phyloP scores from a whole-genome alignment of 2,797 vertebrate species.

The Parambassis ranga region DNA sequence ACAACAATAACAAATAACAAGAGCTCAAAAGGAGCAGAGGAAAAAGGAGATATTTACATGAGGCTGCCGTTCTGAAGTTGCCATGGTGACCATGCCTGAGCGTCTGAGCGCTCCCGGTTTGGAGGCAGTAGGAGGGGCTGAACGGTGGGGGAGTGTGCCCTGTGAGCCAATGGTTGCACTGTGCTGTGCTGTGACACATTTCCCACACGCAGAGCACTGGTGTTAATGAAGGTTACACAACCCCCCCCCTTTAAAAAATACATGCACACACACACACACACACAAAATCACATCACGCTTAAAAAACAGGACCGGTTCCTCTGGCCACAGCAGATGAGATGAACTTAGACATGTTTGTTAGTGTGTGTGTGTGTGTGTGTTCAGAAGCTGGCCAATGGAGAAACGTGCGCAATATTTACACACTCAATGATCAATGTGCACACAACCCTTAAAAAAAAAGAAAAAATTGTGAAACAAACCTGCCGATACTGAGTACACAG shows the following conservation, averaged over 20 bases:
- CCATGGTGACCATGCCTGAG: slow-evolving; percentile 66
- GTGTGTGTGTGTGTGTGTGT: background rate
- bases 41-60: slow-evolving; percentile 44
- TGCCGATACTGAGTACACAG: slow-evolving; percentile 36
- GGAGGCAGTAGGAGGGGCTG: slow-evolving; percentile 38
- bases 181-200: slow-evolving; percentile 48
- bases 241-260: slow-evolving; percentile 42
- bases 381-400: background rate
- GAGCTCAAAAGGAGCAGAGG: background rate
- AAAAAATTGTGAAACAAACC: slow-evolving; percentile 30
- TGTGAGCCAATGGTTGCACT: slow-evolving; percentile 63
- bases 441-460: slow-evolving; percentile 3
- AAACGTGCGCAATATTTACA: background rate
- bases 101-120: slow-evolving; percentile 62
- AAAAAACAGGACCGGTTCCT: slow-evolving; percentile 19
- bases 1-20: background rate
- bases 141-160: slow-evolving; percentile 64
- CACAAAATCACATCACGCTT: slow-evolving; percentile 24
- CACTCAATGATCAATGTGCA: slow-evolving; percentile 5
- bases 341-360: background rate
- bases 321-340: slow-evolving; percentile 22
- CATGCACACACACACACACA: too few species aligned
- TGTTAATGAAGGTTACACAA: slow-evolving; percentile 73
- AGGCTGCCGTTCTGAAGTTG: slow-evolving; percentile 61
- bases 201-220: slow-evolving; percentile 62